phyloP scores from a whole-genome alignment of 2,888 invertebrate species.

The Agrochola macilenta region DNA sequence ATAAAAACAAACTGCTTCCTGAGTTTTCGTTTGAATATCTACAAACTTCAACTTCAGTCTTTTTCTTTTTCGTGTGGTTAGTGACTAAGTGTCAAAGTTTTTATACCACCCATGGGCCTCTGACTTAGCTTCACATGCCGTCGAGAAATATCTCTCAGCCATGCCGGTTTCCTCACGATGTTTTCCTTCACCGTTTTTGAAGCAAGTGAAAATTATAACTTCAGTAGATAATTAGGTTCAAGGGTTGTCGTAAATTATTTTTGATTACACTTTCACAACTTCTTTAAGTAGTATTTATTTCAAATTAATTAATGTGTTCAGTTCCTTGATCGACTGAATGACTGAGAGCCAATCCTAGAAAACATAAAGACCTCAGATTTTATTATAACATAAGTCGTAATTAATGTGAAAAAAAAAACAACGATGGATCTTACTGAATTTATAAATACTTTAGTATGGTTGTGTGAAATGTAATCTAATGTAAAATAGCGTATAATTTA shows the following conservation, averaged over 20 bases:
- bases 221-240: not conserved
- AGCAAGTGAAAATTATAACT: too few species aligned
- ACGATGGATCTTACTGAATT: too few species aligned
- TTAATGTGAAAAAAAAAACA: too few species aligned
- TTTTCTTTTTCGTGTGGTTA: too few species aligned
- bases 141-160: too few species aligned
- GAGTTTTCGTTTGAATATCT: not conserved
- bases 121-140: too few species aligned
- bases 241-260: not conserved
- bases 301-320: not conserved
- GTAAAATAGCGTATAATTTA: not conserved
- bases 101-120: too few species aligned
- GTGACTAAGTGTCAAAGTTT: too few species aligned
- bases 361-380: not conserved
- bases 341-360: too few species aligned
- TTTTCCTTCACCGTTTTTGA: too few species aligned
- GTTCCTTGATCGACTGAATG: not conserved
- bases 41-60: not conserved
- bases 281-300: not conserved
- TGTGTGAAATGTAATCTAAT: not conserved
- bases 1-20: not conserved
- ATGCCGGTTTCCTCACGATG: too few species aligned
- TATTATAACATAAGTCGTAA: not conserved
- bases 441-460: not conserved
- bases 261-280: not conserved